Evolutionary conservation across 1,140 invertebrate genomes (phyloP).

Genomic region (Neelides sp.): DNA sequence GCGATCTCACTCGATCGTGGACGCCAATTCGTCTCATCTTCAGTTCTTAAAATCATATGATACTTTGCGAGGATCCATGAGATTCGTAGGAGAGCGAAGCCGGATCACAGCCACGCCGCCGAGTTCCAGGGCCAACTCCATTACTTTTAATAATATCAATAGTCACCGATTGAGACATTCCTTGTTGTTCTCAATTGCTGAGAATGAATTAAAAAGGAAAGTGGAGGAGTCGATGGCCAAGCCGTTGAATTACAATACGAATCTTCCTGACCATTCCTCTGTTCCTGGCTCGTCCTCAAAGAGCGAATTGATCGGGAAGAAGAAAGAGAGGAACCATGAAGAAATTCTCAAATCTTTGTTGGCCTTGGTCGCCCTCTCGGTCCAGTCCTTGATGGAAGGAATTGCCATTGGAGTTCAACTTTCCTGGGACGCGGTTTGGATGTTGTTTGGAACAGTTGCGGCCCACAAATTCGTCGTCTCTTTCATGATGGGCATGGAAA

Average conservation of each 20-base stretch:
- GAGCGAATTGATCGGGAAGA: conserved; percentile 4
- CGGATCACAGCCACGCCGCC: not conserved
- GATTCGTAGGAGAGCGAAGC: not conserved
- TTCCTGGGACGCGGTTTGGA: not conserved
- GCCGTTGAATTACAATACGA: not conserved
- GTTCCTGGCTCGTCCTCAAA: not conserved
- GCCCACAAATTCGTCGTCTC: conserved; percentile 82
- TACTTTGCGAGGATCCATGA: not conserved
- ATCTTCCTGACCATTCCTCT: not conserved
- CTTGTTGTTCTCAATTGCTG: too few species aligned
- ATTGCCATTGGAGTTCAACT: conserved; percentile 26
- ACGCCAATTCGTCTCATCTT: not conserved
- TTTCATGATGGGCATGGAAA: conserved; percentile 68
- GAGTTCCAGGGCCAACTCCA: not conserved
- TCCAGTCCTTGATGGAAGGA: conserved; percentile 85
- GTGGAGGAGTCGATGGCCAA: too few species aligned
- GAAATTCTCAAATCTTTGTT: conserved; percentile 43
- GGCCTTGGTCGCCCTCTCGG: conserved; percentile 71
- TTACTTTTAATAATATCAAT: too few species aligned
- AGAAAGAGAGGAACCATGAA: conserved; percentile 11
- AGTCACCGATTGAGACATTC: too few species aligned
- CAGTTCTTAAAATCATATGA: not conserved
- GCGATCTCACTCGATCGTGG: not conserved
- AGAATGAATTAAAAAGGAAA: too few species aligned
- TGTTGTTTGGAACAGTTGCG: conserved; percentile 59